Conservation (phyloP, 2,797 vertebrate genomes). For the Onychomys arenicola region DNA sequence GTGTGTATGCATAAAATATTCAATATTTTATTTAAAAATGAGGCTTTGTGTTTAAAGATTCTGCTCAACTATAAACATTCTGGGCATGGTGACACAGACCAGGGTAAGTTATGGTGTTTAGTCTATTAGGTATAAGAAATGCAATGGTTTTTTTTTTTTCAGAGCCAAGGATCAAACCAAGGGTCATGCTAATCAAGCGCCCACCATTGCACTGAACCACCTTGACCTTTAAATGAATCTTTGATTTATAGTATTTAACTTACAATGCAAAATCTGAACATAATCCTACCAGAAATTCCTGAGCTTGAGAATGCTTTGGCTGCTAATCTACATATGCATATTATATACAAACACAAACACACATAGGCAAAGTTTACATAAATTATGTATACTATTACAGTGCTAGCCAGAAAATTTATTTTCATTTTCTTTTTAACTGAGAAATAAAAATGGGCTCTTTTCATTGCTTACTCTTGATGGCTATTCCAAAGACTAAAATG, state of each 20-base stretch:
- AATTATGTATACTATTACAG: background rate
- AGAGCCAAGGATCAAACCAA: background rate
- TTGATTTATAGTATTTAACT: background rate
- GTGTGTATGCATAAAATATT: background rate
- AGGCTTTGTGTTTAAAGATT: background rate
- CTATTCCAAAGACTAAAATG: constrained; percentile 3
- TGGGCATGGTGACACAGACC: background rate
- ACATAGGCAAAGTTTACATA: background rate
- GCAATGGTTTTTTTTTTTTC: background rate
- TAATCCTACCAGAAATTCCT: background rate
- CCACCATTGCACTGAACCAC: background rate
- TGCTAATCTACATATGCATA: background rate
- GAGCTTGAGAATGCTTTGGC: background rate
- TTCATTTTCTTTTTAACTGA: background rate
- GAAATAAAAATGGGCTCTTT: background rate
- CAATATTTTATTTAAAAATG: background rate
- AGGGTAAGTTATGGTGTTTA: background rate
- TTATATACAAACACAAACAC: background rate
- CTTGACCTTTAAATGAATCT: background rate
- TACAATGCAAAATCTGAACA: background rate
- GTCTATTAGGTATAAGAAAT: background rate
- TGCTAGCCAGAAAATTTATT: background rate
- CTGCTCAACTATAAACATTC: background rate
- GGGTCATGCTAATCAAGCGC: background rate
- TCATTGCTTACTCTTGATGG: background rate